phyloP scores from a whole-genome alignment of 2,888 invertebrate genomes.

The Mantis religiosa region DNA sequence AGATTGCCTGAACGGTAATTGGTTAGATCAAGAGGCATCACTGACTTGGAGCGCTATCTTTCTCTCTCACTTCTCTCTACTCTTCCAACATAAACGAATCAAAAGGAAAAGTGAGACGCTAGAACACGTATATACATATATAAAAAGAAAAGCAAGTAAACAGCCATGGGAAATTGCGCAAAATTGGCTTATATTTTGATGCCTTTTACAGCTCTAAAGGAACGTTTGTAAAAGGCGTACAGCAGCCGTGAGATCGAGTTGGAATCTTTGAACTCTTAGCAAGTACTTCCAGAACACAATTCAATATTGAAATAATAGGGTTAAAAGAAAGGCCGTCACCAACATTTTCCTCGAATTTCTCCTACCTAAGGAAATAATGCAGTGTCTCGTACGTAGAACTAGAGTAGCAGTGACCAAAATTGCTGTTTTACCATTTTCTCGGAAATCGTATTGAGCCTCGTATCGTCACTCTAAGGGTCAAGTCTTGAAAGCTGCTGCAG shows the following conservation, averaged over 20 bases:
- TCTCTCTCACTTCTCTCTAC: neutral
- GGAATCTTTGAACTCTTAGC: neutral
- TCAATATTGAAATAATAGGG: neutral
- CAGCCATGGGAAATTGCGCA: neutral
- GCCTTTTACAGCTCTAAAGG: neutral
- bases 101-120: neutral
- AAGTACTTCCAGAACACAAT: neutral
- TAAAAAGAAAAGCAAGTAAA: neutral
- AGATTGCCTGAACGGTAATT: slow-evolving; percentile 21
- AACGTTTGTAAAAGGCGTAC: neutral
- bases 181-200: slow-evolving; percentile 9
- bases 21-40: slow-evolving; percentile 18
- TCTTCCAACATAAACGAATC: neutral
- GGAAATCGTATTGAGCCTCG: too few species aligned
- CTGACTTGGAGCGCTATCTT: neutral
- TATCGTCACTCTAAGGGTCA: too few species aligned
- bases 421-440: too few species aligned
- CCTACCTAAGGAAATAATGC: too few species aligned
- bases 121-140: neutral
- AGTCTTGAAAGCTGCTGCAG: too few species aligned
- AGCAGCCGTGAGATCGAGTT: neutral
- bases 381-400: too few species aligned
- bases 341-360: too few species aligned
- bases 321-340: neutral
- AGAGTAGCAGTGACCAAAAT: too few species aligned